phyloP scores from a whole-genome alignment of 1,140 invertebrate genomes.

The Caenorhabditis brenneri region DNA sequence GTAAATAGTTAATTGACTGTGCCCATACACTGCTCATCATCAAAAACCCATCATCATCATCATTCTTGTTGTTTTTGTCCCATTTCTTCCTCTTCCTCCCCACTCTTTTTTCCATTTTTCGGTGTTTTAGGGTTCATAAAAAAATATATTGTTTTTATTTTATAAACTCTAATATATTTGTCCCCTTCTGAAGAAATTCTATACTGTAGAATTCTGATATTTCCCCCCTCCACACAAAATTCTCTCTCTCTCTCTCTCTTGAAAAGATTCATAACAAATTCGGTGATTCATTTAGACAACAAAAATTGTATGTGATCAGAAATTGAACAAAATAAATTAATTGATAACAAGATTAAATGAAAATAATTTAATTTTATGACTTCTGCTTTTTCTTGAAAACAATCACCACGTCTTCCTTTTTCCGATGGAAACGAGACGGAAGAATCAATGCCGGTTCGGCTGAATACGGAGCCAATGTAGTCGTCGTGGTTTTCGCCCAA shows the following conservation, averaged over 20 bases:
- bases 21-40: constrained; percentile 14
- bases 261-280: constrained; percentile 28
- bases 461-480: neutral
- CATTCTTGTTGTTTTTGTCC: neutral
- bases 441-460: constrained; percentile 5
- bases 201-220: constrained; percentile 5
- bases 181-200: neutral
- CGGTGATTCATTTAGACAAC: constrained; percentile 29
- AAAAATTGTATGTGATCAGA: neutral
- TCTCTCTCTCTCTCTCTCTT: constrained; percentile 12
- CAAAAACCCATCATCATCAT: neutral
- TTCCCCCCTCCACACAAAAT: neutral
- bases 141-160: constrained; percentile 10
- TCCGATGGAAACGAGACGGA: constrained; percentile 21
- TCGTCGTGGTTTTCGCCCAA: constrained; percentile 12
- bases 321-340: constrained; percentile 26
- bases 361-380: neutral
- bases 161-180: constrained; percentile 23
- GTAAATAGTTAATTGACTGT: constrained; percentile 27
- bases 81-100: too few species aligned
- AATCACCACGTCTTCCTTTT: constrained; percentile 29
- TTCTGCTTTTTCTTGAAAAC: constrained; percentile 22
- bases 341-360: neutral
- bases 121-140: constrained; percentile 18
- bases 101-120: neutral